A percentile compares a stretch with the other conserved stretches of the same genome.
Conservation (phyloP, 2,797 vertebrate genomes). For the Peromyscus nudipes region DNA sequence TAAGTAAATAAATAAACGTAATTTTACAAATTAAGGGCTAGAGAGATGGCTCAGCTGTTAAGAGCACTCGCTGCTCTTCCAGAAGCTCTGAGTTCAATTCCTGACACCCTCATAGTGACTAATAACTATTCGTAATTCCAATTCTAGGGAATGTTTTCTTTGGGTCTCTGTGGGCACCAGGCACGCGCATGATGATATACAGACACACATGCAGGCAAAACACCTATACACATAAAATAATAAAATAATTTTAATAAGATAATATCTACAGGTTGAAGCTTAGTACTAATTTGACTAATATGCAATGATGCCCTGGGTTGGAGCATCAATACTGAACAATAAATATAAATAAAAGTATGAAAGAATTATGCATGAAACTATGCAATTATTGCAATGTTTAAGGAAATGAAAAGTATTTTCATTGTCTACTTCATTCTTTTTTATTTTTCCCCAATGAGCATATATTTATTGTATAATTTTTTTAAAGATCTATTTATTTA, state of each 20-base stretch:
- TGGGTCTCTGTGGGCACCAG: background rate
- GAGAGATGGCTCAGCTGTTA: background rate
- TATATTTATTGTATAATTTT: slow-evolving; percentile 21
- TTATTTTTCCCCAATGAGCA: background rate
- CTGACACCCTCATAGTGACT: background rate
- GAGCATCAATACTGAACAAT: background rate
- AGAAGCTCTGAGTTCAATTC: background rate
- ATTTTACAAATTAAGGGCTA: background rate
- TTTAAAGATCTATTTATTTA: too few relatives aligned
- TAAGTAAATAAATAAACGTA: background rate
- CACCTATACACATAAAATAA: background rate
- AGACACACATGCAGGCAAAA: background rate
- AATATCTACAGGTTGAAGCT: background rate
- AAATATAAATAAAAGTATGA: background rate
- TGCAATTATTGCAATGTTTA: background rate
- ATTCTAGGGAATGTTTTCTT: background rate
- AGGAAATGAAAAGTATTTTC: background rate
- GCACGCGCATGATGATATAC: background rate
- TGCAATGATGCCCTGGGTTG: background rate
- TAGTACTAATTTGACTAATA: background rate
- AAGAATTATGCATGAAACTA: background rate
- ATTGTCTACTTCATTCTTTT: background rate
- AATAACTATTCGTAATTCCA: background rate
- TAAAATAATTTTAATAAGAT: background rate
- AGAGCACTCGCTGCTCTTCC: background rate